phyloP scores from a whole-genome alignment of 2,113 vertebrate genomes.

The Ursus arctos region DNA sequence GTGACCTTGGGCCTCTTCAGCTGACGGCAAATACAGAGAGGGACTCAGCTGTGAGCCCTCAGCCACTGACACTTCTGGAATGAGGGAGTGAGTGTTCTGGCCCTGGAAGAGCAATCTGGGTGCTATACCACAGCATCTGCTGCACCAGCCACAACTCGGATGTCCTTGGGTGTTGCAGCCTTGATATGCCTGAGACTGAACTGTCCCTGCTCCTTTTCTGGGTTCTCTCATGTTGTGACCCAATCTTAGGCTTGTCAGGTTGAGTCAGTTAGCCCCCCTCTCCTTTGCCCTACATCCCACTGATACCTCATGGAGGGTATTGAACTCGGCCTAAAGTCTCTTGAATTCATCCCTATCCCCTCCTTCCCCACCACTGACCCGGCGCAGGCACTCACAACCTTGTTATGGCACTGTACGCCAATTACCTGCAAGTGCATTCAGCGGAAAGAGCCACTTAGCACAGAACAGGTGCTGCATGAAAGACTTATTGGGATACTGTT shows the following conservation, averaged over 20 bases:
- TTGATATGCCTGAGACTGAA: neutral
- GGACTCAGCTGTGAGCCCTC: neutral
- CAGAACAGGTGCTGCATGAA: neutral
- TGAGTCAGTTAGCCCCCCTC: neutral
- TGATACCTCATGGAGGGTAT: neutral
- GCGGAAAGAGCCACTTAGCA: neutral
- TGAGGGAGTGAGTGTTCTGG: neutral
- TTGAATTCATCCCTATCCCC: neutral
- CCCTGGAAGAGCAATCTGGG: neutral
- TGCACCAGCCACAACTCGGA: neutral
- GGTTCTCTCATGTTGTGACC: neutral
- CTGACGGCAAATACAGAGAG: neutral
- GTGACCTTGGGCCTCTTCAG: neutral
- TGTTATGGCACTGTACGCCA: neutral
- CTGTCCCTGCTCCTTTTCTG: neutral
- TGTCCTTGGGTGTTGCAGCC: neutral
- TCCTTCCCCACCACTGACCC: neutral
- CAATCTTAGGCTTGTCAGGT: neutral
- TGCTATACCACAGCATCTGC: neutral
- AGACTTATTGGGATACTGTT: neutral
- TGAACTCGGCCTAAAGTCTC: neutral
- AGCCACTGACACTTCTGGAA: neutral
- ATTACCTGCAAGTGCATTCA: neutral
- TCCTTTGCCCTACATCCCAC: neutral
- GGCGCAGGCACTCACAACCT: neutral